Base-by-base conservation (phyloP, 2,888 invertebrate species). In the Glyphotaelius pellucidus region DNA sequence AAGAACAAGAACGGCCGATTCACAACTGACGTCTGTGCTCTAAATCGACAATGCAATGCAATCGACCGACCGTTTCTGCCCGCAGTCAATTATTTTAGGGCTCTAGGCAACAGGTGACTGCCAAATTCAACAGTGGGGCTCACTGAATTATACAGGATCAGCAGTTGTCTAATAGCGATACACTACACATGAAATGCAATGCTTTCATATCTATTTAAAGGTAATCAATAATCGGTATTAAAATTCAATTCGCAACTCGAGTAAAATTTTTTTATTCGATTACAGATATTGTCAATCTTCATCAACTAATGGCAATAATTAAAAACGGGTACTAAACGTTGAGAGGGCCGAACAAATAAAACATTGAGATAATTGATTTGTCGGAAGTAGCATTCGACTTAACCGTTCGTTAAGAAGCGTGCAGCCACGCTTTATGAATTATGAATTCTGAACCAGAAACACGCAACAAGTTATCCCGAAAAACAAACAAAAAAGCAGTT, bases 321-420 rank as follows among this genome's bases (percentile, higher is more conserved):
- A 67, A 67, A 67, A 9, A 67, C 25, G 25, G 67, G 67, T n/a
- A n/a, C 25, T 67, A n/a, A 9, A 84, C 38, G 84, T 11, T 38
- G 67, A 52, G n/a, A 83, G 32, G 31, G 81, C 1, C 19, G 5
- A 31, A 81, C 15, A 90, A 47, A 81, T 35, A 47, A 90, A 90
- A 90, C 31, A 42, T 30, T 14, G 42, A 52, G 35, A 30, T 90
- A 90, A 90, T 90, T 90, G 90, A 83, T 90, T 90, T 81, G 42
- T 42, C 42, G 47, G 30, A 52, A 79, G 67, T 89, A 89, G 67
- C 25, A n/a, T 89, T 79, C 67, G 19, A 83, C 25, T 5, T 79
- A 86, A 86, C n/a, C 47, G 86, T 14, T 15, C 3, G 5, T 35
- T 25, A 42, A 31, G 47, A 30, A 42, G 42, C 89, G 31, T 67